Evolutionary conservation across 2,113 vertebrate genomes (phyloP), one percentile per base, ranked within the genome.

Genomic region (Ammodytes dubius): DNA sequence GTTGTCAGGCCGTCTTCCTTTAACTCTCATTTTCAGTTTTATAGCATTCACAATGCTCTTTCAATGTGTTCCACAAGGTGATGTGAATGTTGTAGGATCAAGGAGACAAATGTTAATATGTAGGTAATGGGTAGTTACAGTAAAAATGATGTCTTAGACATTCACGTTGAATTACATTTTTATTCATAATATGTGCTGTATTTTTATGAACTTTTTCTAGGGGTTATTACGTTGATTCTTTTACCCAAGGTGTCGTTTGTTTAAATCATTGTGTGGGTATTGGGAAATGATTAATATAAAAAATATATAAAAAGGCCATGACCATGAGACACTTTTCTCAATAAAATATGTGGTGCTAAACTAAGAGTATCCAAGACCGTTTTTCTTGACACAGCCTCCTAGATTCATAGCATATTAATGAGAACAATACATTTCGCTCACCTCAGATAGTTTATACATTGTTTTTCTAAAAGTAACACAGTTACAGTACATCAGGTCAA

Each of bases 281-380:
- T 42, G 39, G 37, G 11, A 35, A 35, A 12, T 53, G 27, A 13
- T 61, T 53, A 7, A 15, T 83, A 2, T 60, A 9, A 52, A 80
- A 81, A 50, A 54, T 52, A 52, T 52, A 52, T 5, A 59, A 70
- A 77, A 79, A 57, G 8, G 9, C 2, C 0, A 52, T 56, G 13
- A 57, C 37, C 13, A 40, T 65, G 11, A 9, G 19, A 61, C 12
- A 13, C 47, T 45, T 75, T 78, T 73, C 40, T 58, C 14, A 85
- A 77, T 76, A 89, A 89, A 88, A 85, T 58, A 43, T 61, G 63
- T 59, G 66, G 53, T 47, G n/a, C 37, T 78, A 47, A 27, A 60
- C 7, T 10, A 40, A 63, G 3, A 56, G 45, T 35, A 17, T 77
- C 2, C 6, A 43, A 66, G 40, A 45, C 14, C 1, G 10, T 73